These are phyloP conservation scores for Pelodiscus sinensis DNA, from an alignment of 2,113 vertebrate genomes.

Conservation along the genomic window DNA sequence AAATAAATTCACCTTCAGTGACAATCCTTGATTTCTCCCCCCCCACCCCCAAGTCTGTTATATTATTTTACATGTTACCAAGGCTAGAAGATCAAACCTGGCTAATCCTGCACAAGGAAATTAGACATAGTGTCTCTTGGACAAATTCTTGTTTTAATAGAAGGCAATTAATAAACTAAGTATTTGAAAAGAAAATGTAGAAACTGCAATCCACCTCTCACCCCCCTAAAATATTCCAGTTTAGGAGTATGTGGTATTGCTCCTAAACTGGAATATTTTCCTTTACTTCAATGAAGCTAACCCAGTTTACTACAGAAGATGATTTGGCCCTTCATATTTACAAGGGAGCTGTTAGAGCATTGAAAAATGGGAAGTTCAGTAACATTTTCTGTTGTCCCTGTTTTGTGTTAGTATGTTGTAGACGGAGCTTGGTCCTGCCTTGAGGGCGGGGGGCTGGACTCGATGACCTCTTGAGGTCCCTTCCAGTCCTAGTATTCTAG, in stretches of 20 bases:
- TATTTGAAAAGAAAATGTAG: conserved; percentile 5
- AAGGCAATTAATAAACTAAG: neutral
- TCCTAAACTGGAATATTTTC: neutral
- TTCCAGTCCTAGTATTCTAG: no score
- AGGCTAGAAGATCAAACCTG: neutral
- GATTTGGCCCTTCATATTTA: neutral
- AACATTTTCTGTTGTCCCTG: neutral
- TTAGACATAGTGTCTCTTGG: neutral
- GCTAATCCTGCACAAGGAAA: neutral
- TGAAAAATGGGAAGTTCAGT: conserved; percentile 2
- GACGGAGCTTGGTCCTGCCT: no score
- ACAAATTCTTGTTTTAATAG: neutral
- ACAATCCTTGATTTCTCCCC: neutral
- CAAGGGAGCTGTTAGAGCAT: neutral
- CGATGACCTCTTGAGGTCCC: no score
- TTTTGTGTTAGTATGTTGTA: conserved; percentile 26
- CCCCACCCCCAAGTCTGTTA: neutral
- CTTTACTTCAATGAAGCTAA: neutral
- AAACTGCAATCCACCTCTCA: neutral
- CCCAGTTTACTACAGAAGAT: neutral
- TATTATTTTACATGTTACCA: no score
- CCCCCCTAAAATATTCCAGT: no score
- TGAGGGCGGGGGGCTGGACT: no score
- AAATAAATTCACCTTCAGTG: neutral
- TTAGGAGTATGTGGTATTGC: neutral